A percentile compares a stretch with the other conserved stretches of the same genome.
These are phyloP conservation scores for Plebejus argus DNA, from an alignment of 2,888 invertebrate species.

Conservation along the genomic window DNA sequence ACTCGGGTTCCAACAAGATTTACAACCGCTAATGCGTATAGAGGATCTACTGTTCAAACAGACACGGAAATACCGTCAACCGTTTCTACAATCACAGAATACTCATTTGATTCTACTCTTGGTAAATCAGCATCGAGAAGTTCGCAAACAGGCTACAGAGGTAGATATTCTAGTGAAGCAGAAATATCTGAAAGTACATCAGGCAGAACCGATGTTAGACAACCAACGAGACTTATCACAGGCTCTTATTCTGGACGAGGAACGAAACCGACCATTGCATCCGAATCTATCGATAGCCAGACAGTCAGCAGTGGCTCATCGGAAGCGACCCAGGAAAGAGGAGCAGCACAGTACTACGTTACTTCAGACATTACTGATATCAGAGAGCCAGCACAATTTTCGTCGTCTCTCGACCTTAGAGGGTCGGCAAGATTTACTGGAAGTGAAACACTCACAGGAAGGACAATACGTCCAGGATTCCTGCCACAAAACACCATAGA, in stretches of 20 bases:
- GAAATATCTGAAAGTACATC: not conserved
- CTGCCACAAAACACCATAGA: conserved; percentile 36
- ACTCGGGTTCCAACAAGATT: conserved; percentile 28
- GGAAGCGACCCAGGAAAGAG: conserved; percentile 1
- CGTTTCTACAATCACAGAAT: conserved; percentile 2
- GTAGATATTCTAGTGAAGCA: not conserved
- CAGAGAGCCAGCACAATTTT: not conserved
- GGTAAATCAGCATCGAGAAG: not conserved
- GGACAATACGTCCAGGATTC: conserved; percentile 32
- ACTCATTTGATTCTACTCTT: conserved; percentile 8
- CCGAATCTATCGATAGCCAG: not conserved
- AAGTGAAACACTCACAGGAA: conserved; percentile 8
- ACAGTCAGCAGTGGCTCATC: not conserved
- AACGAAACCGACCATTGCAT: not conserved
- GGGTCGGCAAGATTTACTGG: conserved; percentile 13
- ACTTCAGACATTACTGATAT: not conserved
- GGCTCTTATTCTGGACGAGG: conserved; percentile 12
- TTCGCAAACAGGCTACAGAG: conserved; percentile 1
- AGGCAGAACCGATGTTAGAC: not conserved
- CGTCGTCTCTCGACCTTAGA: not conserved
- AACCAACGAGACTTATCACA: not conserved
- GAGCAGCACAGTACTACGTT: conserved; percentile 5
- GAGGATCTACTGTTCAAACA: conserved; percentile 10
- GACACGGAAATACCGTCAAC: conserved; percentile 16
- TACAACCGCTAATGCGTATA: conserved; percentile 5